phyloP scores from a whole-genome alignment of 37 sponge, comb jelly and placozoan genomes.

The Beroe ovata region DNA sequence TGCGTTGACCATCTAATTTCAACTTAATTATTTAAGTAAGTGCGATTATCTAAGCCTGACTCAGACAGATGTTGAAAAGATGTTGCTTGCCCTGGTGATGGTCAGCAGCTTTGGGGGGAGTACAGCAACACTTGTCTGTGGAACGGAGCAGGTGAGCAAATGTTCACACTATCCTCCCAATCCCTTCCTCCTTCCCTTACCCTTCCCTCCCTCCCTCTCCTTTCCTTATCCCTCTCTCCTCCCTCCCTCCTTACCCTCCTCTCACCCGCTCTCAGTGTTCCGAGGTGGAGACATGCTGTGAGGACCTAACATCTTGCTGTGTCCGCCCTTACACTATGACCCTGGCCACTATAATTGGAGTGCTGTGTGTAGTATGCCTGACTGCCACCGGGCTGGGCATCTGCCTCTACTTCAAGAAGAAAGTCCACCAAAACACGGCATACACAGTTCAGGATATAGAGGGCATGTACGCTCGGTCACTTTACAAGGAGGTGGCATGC shows the following conservation, averaged over 20 bases:
- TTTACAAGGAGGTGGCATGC: conserved; percentile 13
- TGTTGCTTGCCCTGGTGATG: background rate
- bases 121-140: background rate
- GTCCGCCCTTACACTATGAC: background rate
- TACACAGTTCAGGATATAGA: conserved; percentile 51
- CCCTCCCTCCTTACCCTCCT: too few species aligned
- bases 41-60: too few species aligned
- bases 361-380: background rate
- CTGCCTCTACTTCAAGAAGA: conserved; percentile 65
- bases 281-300: conserved; percentile 6
- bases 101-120: background rate
- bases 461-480: conserved; percentile 33
- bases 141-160: too few species aligned
- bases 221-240: too few species aligned
- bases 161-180: too few species aligned
- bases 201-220: too few species aligned
- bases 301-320: background rate
- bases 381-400: conserved; percentile 64
- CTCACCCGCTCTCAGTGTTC: background rate
- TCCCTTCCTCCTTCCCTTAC: too few species aligned
- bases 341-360: background rate
- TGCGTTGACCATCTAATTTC: too few species aligned
- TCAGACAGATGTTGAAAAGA: background rate
- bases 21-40: too few species aligned
- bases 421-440: conserved; percentile 11